phyloP scores from a whole-genome alignment of 1,140 invertebrate genomes.

The Panagrolaimus sp. region DNA sequence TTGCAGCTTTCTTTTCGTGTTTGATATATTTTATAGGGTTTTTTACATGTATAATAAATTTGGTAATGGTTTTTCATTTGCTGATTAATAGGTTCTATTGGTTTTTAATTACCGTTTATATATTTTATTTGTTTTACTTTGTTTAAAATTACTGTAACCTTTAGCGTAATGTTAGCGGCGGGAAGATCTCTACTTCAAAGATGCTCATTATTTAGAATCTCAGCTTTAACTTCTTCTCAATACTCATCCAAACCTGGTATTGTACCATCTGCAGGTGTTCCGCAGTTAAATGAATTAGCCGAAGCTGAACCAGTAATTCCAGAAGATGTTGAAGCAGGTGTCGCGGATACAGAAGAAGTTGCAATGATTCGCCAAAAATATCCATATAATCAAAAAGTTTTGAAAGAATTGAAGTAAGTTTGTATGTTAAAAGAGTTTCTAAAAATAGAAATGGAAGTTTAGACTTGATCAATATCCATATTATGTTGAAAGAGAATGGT shows the following conservation, averaged over 20 bases:
- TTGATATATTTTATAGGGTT: too few relatives aligned
- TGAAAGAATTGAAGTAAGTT: conserved; percentile 36
- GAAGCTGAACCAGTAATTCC: conserved; percentile 7
- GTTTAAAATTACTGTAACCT: too few relatives aligned
- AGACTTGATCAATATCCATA: conserved; percentile 53
- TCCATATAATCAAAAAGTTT: conserved; percentile 31
- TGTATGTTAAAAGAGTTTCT: conserved; percentile 33
- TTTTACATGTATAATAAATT: too few relatives aligned
- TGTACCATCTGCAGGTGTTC: conserved; percentile 16
- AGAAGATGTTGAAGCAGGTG: conserved; percentile 11
- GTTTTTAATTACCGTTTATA: too few relatives aligned
- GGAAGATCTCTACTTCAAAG: not conserved
- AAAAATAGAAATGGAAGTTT: conserved; percentile 26
- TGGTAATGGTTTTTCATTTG: too few relatives aligned
- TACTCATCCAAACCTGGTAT: conserved; percentile 27
- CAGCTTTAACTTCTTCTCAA: conserved; percentile 22
- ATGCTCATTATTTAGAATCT: not conserved
- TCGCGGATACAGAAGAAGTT: conserved; percentile 28
- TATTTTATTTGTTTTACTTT: conserved; percentile 16
- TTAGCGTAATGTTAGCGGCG: not conserved
- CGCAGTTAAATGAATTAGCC: not conserved
- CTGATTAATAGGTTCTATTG: too few relatives aligned
- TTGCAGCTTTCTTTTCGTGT: too few relatives aligned
- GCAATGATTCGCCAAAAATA: conserved; percentile 17
- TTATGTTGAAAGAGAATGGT: conserved; percentile 58